Percentiles rank a stretch among this genome's conserved stretches.
Evolutionary conservation across 2,797 vertebrate genomes (phyloP).

Genomic region (Anguilla pacifica): DNA sequence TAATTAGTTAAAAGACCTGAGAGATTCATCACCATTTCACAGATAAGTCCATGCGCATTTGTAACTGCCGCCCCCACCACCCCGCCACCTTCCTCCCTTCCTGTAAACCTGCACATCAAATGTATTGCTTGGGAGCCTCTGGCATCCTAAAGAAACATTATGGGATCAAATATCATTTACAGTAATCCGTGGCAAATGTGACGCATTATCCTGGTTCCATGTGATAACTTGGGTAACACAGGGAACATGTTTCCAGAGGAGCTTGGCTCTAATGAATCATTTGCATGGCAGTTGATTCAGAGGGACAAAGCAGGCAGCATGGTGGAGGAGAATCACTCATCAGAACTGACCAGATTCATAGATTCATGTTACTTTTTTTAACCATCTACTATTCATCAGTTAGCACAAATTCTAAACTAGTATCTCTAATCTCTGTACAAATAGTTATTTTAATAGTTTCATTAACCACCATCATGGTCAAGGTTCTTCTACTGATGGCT

Average conservation of each 20-base stretch:
- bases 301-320: neutral
- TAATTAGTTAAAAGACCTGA: conserved; percentile 6
- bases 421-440: neutral
- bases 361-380: neutral
- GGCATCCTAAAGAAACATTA: neutral
- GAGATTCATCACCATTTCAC: neutral
- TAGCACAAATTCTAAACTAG: neutral
- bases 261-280: neutral
- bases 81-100: neutral
- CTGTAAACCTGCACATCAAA: neutral
- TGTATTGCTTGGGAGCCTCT: neutral
- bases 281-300: neutral
- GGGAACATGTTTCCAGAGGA: neutral
- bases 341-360: neutral
- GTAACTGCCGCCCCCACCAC: neutral
- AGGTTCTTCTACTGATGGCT: neutral
- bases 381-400: neutral
- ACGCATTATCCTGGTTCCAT: neutral
- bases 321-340: neutral
- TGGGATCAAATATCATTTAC: neutral
- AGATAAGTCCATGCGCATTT: neutral
- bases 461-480: neutral
- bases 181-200: neutral
- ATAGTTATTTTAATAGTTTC: neutral
- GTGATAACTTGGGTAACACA: neutral